Percentiles rank a stretch among this genome's conserved stretches.
Evolutionary conservation across 2,113 vertebrate genomes (phyloP).

Genomic region (Meleagris gallopavo): DNA sequence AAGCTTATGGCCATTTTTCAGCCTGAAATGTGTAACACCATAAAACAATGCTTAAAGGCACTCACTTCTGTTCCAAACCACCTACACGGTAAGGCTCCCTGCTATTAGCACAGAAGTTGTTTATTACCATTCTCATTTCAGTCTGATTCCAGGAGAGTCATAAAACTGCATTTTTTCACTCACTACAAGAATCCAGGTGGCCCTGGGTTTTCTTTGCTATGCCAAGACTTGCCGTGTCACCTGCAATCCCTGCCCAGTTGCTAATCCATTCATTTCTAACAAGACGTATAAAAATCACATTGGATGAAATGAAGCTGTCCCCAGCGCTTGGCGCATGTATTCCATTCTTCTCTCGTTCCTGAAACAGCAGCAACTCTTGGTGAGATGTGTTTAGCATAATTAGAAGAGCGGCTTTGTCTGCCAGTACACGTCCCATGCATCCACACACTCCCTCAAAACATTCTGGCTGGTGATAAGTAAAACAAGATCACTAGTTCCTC

Average conservation of each 20-base stretch:
- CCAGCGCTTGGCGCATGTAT: accelerated
- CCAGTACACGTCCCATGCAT: accelerated
- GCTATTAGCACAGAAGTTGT: constrained; percentile 67
- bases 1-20: constrained; percentile 54
- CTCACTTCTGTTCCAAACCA: constrained; percentile 47
- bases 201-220: neutral
- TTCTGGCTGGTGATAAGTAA: neutral
- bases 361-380: neutral
- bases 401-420: neutral
- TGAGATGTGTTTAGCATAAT: neutral
- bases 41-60: constrained; percentile 59
- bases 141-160: constrained; percentile 26
- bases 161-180: neutral
- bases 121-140: constrained; percentile 53
- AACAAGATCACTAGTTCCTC: accelerated
- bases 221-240: neutral
- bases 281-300: neutral
- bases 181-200: neutral
- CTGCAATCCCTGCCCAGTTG: neutral
- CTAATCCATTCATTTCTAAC: neutral
- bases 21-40: neutral
- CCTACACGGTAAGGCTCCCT: constrained; percentile 47
- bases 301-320: neutral
- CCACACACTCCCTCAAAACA: neutral
- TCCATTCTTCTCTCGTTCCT: neutral